Evolutionary conservation across 2,888 invertebrate genomes (phyloP), one percentile per base, ranked within the genome.

Genomic region (Pomacea canaliculata): DNA sequence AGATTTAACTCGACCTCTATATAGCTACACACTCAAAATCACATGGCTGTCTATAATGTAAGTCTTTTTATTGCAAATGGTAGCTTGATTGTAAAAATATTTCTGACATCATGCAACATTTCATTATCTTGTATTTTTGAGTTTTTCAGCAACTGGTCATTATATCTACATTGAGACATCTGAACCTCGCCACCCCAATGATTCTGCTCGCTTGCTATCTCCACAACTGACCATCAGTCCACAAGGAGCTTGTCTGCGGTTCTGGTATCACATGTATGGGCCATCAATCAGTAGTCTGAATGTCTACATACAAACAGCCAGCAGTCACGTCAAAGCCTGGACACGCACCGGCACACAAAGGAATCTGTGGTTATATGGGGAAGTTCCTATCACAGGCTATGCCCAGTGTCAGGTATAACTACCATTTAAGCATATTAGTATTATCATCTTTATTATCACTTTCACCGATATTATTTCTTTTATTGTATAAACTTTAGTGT

Each of bases 241-340:
- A 37, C 77, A 73, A 1, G 83, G 85, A 10, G 77, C 80, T 23
- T 88, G 88, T 73, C 74, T 89, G 10, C 75, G 79, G 5, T 87
- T 89, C 84, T 89, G 87, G 87, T 89, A 89, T 77, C 87, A 87
- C 78, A 87, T 89, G 88, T 87, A 86, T 75, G 89, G 89, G 4
- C 83, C 86, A 18, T 84, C 87, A 71, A 83, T 88, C 23, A 85
- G 85, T 79, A 84, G 84, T 8, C 82, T 88, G 3, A 86, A 85
- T 75, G 84, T 89, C 8, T 88, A 88, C 79, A 75, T 68, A 23
- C 37, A 48, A 48, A 60, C 73, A 16, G 19, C 48, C 19, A 60
- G 37, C 56, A 76, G 70, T 62, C 51, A 2, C 1, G 8, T 16
- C 51, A 23, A 83, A 19, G 78, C 86, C 13, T 88, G 87, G 87